Base-by-base conservation (phyloP, 2,113 vertebrate species). In the Dicerorhinus sumatrensis region DNA sequence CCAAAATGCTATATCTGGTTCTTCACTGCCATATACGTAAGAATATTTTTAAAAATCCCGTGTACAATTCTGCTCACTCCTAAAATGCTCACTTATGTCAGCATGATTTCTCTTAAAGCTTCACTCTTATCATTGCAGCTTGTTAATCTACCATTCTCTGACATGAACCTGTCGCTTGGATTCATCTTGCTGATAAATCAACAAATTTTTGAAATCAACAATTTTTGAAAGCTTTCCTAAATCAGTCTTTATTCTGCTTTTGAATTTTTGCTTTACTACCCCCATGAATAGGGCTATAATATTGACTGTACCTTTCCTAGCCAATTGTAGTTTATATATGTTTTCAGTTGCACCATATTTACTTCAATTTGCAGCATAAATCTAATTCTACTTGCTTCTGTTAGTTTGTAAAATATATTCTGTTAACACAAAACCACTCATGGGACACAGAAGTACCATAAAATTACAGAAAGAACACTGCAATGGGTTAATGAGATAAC, bases 341-440 rank as follows among this genome's bases (percentile, higher is more conserved):
- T 81, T 79, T 89, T 94, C 65, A 95, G 17, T 65, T 91, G 54
- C 42, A 31, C 29, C 94, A 3, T 31, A 80, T 87, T 77, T 91
- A 73, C 94, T 94, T 91, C 73, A 83, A 21, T 95, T 87, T 96
- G 65, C n/a, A 84, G 54, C 54, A 75, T 54, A 31, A 96, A 88
- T 79, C 69, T 86, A 95, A 75, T 91, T 96, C 72, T 96, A 63
- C 88, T 95, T 91, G 54, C 31, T 84, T 95, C 42, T 95, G 20
- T 70, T 87, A 17, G 36, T 76, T 92, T 92, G 72, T 77, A 88
- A 96, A 92, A 94, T 84, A 76, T 56, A 82, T 54, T 96, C 39
- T 84, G 58, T 94, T 97, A 94, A 67, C 31, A 56, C 17, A 27
- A 79, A 76, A 62, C 77, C 8, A 80, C 56, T 86, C 79, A 75